Conservation (phyloP, 2,888 invertebrate genomes). For the Eulithis prunata region DNA sequence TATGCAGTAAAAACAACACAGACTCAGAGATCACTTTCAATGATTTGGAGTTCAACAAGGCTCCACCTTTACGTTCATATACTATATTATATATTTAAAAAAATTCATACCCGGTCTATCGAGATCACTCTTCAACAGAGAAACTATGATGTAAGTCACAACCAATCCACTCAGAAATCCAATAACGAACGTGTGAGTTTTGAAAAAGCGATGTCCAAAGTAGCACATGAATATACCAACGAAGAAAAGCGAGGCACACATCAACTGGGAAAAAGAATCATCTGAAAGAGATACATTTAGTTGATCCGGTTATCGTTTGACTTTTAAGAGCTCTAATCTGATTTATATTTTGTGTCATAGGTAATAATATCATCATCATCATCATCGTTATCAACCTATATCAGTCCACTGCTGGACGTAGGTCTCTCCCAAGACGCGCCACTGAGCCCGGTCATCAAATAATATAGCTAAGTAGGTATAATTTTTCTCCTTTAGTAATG, state of each 20-base stretch:
- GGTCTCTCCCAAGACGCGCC: no score
- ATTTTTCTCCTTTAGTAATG: no score
- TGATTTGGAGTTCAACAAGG: constrained; percentile 11
- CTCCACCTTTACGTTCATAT: not conserved
- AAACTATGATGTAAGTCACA: constrained; percentile 80
- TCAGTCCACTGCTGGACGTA: no score
- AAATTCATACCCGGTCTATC: constrained; percentile 48
- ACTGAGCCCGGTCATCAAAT: no score
- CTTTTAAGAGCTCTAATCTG: no score
- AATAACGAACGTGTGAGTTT: constrained; percentile 84
- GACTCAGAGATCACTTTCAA: not conserved
- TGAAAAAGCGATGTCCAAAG: constrained; percentile 87
- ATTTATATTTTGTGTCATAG: no score
- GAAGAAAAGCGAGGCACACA: constrained; percentile 82
- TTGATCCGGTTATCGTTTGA: not conserved
- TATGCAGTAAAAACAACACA: no score
- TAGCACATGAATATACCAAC: constrained; percentile 86
- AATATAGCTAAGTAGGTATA: no score
- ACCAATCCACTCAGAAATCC: constrained; percentile 85
- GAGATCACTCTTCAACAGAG: constrained; percentile 50
- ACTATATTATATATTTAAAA: not conserved
- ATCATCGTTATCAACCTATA: no score
- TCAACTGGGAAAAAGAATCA: constrained; percentile 26
- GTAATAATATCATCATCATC: no score
- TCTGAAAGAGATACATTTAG: constrained; percentile 30